A percentile compares a stretch with the other conserved stretches of the same genome.
Evolutionary conservation across 2,888 invertebrate genomes (phyloP).

Genomic region (Athripsodes cinereus): DNA sequence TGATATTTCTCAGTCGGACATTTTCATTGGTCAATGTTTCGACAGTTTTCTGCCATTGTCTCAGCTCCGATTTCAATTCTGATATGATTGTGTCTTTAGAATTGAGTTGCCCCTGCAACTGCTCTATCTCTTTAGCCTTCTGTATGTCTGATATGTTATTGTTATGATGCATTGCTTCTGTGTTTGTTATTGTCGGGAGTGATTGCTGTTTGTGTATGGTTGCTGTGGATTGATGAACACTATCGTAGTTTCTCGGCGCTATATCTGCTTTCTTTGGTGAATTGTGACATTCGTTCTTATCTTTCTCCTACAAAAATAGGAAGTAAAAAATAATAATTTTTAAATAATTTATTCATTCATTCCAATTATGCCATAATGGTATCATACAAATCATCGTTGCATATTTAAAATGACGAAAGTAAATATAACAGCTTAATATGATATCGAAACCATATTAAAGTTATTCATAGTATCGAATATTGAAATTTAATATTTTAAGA

Average conservation of each 20-base stretch:
- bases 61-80: conserved; percentile 57
- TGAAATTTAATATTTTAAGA: too few species aligned
- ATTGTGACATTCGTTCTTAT: conserved; percentile 13
- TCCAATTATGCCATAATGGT: too few species aligned
- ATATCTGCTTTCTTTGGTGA: conserved; percentile 39
- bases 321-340: conserved; percentile 7
- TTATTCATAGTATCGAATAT: too few species aligned
- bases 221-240: conserved; percentile 31
- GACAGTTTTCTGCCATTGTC: conserved; percentile 59
- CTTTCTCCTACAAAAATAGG: conserved; percentile 7
- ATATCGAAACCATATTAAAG: too few species aligned
- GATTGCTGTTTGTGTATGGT: conserved; percentile 33
- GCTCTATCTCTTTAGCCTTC: conserved; percentile 35
- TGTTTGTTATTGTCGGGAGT: conserved; percentile 30
- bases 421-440: too few species aligned
- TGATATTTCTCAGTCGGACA: conserved; percentile 61
- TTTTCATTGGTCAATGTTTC: conserved; percentile 77
- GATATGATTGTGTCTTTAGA: conserved; percentile 60
- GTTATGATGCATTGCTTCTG: conserved; percentile 23
- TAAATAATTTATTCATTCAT: too few species aligned
- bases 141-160: conserved; percentile 9
- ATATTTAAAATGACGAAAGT: too few species aligned
- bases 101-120: conserved; percentile 51
- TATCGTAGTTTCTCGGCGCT: conserved; percentile 42
- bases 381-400: too few species aligned